These are phyloP conservation scores for Pangasius sanitwongsei DNA, from an alignment of 2,797 vertebrate genomes.

Conservation along the genomic window DNA sequence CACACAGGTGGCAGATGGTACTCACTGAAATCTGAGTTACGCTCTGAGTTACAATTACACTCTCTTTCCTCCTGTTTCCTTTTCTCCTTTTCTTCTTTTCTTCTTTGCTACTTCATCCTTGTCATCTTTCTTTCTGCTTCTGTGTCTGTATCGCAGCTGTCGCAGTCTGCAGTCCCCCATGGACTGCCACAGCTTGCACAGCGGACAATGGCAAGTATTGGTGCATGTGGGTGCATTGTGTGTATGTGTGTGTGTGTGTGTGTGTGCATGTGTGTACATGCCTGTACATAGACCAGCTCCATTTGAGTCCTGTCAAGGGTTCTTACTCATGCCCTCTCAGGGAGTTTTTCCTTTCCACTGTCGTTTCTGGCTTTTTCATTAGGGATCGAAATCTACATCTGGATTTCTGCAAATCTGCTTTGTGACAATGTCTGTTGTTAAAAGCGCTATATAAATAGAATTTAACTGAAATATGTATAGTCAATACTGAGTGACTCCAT, in stretches of 20 bases:
- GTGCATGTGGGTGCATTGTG: conserved; percentile 25
- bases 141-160: conserved; percentile 39
- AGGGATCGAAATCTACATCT: neutral
- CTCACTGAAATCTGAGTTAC: neutral
- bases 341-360: neutral
- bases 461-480: neutral
- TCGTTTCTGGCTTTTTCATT: neutral
- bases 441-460: neutral
- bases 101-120: neutral
- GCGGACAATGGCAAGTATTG: conserved; percentile 69
- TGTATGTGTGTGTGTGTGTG: neutral
- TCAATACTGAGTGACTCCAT: neutral
- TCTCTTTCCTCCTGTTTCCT: neutral
- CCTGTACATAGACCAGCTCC: neutral
- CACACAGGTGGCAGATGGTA: neutral
- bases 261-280: neutral
- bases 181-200: conserved; percentile 68
- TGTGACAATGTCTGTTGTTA: neutral
- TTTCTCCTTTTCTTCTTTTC: conserved; percentile 2
- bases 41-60: neutral
- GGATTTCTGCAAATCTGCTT: neutral
- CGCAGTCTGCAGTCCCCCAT: conserved; percentile 65
- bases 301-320: neutral
- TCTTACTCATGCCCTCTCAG: neutral
- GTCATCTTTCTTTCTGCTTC: conserved; percentile 9